Evolutionary conservation across 2,113 vertebrate species (phyloP).

Genomic region (Spilogale gracilis): DNA sequence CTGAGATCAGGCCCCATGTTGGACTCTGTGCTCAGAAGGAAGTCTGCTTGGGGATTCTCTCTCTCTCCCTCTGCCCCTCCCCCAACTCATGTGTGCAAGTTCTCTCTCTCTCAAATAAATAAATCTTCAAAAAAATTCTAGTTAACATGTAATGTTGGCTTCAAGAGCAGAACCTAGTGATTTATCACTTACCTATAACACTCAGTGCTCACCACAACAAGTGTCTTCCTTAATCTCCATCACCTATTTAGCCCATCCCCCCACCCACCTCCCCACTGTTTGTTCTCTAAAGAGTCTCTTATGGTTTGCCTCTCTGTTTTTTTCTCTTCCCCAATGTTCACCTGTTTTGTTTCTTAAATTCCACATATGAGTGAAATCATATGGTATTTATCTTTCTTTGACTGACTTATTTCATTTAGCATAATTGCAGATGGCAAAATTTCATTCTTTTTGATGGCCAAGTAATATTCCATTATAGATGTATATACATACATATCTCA

Average conservation of each 20-base stretch:
- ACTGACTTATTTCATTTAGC: too few species aligned
- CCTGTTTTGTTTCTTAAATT: too few species aligned
- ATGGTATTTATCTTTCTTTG: too few species aligned
- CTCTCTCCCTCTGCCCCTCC: background rate
- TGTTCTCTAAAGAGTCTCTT: background rate
- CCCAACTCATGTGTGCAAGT: background rate
- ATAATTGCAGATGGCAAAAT: too few species aligned
- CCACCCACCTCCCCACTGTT: background rate
- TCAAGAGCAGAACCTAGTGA: background rate
- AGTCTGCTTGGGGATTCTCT: background rate
- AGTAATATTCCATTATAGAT: background rate
- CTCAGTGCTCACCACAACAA: background rate
- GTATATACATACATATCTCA: background rate
- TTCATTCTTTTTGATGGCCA: too few species aligned
- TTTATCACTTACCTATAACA: background rate
- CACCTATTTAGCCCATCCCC: background rate
- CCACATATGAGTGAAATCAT: too few species aligned
- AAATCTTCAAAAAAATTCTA: background rate
- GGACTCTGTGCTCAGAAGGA: background rate
- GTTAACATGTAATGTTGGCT: background rate
- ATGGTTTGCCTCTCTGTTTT: background rate
- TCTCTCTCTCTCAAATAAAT: background rate
- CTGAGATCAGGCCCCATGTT: background rate
- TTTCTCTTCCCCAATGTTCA: too few species aligned
- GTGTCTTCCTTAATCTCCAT: background rate